phyloP scores from a whole-genome alignment of 2,888 invertebrate species.

The Helicoverpa assulta region DNA sequence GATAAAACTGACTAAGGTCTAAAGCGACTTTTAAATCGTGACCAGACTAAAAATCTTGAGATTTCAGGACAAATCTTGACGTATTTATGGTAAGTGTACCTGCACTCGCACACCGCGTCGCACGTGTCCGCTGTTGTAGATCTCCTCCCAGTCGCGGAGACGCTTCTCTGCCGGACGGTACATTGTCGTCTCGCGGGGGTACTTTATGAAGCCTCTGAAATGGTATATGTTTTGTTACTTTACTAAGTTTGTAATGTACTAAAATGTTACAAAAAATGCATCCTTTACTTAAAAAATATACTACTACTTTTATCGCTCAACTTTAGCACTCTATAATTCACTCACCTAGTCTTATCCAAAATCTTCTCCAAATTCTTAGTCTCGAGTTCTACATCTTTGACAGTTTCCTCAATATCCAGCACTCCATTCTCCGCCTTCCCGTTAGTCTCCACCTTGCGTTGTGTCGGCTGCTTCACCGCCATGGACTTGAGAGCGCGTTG shows the following conservation, averaged over 20 bases:
- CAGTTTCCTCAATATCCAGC: slow-evolving; percentile 96
- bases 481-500: slow-evolving; percentile 95
- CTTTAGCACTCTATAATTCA: background rate
- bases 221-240: too few species aligned
- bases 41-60: too few species aligned
- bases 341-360: slow-evolving; percentile 93
- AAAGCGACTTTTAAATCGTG: too few species aligned
- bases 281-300: too few species aligned
- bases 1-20: too few species aligned
- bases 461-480: slow-evolving; percentile 67
- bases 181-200: slow-evolving; percentile 95
- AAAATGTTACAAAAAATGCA: too few species aligned
- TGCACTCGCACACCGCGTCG: slow-evolving; percentile 96
- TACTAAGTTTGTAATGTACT: too few species aligned
- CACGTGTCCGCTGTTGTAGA: slow-evolving; percentile 96
- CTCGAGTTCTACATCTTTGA: slow-evolving; percentile 94
- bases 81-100: too few species aligned
- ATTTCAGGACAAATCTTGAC: too few species aligned
- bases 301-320: too few species aligned
- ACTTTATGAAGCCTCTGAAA: slow-evolving; percentile 97
- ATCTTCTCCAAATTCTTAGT: slow-evolving; percentile 95
- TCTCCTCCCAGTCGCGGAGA: slow-evolving; percentile 98
- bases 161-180: slow-evolving; percentile 97
- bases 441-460: slow-evolving; percentile 73
- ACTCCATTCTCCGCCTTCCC: slow-evolving; percentile 81